Evolutionary conservation across 92 coral and sea anemone species (phyloP).

Genomic region (Siderastrea radians): DNA sequence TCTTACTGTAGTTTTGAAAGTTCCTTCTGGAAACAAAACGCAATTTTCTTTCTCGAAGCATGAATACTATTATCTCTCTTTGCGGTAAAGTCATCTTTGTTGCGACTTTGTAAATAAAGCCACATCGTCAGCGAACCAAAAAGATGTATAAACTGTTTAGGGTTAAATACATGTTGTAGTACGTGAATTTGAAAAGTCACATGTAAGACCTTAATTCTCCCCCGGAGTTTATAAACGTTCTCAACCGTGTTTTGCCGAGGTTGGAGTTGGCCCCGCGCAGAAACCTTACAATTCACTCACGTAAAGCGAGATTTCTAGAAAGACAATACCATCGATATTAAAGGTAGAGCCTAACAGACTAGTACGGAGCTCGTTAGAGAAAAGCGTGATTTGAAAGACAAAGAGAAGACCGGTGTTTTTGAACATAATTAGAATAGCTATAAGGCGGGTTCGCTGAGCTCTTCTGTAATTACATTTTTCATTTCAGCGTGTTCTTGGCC

Average conservation of each 20-base stretch:
- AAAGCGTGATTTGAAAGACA: slow-evolving; percentile 81
- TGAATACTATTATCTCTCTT: background rate
- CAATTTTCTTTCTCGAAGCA: slow-evolving; percentile 5
- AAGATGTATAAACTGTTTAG: slow-evolving; percentile 27
- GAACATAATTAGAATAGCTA: slow-evolving; percentile 77
- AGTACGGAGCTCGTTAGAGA: slow-evolving; percentile 16
- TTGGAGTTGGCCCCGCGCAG: background rate
- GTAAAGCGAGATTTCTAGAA: slow-evolving; percentile 55
- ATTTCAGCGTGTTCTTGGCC: slow-evolving; percentile 75
- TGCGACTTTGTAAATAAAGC: slow-evolving; percentile 26
- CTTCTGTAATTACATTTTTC: slow-evolving; percentile 92
- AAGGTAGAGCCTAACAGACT: slow-evolving; percentile 37
- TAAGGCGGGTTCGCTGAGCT: slow-evolving; percentile 53
- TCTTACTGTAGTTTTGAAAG: slow-evolving; percentile 36
- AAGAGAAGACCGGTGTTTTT: slow-evolving; percentile 83
- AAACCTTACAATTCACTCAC: slow-evolving; percentile 17
- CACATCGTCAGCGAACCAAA: slow-evolving; percentile 30
- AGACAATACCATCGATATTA: background rate
- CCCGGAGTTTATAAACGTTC: slow-evolving; percentile 37
- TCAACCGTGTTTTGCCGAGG: slow-evolving; percentile 11
- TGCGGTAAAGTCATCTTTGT: slow-evolving; percentile 23
- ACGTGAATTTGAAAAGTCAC: slow-evolving; percentile 56
- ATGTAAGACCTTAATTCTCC: slow-evolving; percentile 36
- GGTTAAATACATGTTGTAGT: background rate
- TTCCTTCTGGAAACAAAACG: slow-evolving; percentile 34